Evolutionary conservation across 2,888 invertebrate genomes (phyloP), one percentile per base, ranked within the genome.

Genomic region (Torymus auratus): DNA sequence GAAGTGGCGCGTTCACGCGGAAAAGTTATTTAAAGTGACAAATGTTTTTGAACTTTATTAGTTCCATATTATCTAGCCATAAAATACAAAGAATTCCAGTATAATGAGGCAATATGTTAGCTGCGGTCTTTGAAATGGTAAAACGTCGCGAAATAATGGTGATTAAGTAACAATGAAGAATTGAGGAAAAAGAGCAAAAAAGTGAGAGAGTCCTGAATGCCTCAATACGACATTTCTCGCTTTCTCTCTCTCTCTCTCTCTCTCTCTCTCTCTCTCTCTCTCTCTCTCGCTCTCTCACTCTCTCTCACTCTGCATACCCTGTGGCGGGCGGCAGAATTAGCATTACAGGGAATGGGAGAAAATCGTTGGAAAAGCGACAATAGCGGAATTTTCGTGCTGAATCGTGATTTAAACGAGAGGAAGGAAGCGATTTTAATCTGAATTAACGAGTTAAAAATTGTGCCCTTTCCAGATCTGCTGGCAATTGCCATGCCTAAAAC

Each of bases 381-480:
- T 75, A 56, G 78, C 15, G 61, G 55, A 79, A 80, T 83, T 83
- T 82, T 77, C 74, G 71, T 58, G 76, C 80, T 80, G 77, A 83
- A 83, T 82, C 79, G 77, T 62, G 55, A 82, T 80, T 82, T 77
- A 80, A 83, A 74, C 70, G 79, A 60, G 61, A 72, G 79, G 76
- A 81, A 81, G 78, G 81, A 78, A 77, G 62, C 75, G 77, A 81
- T 83, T 83, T 83, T 76, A 83, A 81, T 83, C 76, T 61, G 79
- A 79, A 83, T 81, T 79, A 76, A 83, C 79, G 79, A 78, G 75
- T 81, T 81, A 79, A 83, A 81, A 83, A 83, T 77, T 78, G 68
- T 58, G 28, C 64, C 50, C 67, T 62, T 74, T 69, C 56, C 60
- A 55, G 58, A 70, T 78, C n/a, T 41, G 28, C 53, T 17, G 17